Conservation (phyloP, 2,113 vertebrate species). For the Aegotheles bennettii region DNA sequence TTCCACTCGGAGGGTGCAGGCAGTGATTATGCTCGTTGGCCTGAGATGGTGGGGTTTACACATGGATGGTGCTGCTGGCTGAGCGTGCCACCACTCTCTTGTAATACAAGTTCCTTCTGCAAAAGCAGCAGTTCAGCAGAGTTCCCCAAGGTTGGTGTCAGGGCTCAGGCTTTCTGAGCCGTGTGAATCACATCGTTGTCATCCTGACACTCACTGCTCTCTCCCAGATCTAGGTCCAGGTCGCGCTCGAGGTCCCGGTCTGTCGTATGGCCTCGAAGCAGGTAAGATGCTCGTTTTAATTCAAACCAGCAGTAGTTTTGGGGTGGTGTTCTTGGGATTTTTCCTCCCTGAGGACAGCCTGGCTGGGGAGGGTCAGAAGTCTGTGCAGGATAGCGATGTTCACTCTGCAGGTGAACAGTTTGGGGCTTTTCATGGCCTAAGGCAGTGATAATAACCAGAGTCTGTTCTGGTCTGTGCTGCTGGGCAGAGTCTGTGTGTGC, state of each 20-base stretch:
- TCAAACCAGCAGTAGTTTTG: not conserved
- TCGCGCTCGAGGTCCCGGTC: conserved; percentile 82
- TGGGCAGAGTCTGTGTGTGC: too few species aligned
- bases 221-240: conserved; percentile 73
- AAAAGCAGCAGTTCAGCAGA: fast-evolving
- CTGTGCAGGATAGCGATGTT: not conserved
- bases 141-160: not conserved
- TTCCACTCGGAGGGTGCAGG: not conserved
- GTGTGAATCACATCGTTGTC: too few species aligned
- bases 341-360: not conserved
- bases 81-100: not conserved
- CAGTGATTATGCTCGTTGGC: fast-evolving
- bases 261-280: conserved; percentile 78
- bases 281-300: conserved; percentile 43
- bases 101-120: not conserved
- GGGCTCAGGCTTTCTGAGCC: too few species aligned
- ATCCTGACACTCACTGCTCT: too few species aligned
- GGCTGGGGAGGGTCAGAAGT: not conserved
- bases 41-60: not conserved
- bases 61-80: fast-evolving
- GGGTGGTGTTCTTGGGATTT: too few species aligned
- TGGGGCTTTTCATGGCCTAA: not conserved
- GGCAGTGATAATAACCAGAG: not conserved
- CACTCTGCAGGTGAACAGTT: fast-evolving
- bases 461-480: not conserved